Base-by-base conservation (phyloP, 2,888 invertebrate genomes). In the Augiades crinisus region DNA sequence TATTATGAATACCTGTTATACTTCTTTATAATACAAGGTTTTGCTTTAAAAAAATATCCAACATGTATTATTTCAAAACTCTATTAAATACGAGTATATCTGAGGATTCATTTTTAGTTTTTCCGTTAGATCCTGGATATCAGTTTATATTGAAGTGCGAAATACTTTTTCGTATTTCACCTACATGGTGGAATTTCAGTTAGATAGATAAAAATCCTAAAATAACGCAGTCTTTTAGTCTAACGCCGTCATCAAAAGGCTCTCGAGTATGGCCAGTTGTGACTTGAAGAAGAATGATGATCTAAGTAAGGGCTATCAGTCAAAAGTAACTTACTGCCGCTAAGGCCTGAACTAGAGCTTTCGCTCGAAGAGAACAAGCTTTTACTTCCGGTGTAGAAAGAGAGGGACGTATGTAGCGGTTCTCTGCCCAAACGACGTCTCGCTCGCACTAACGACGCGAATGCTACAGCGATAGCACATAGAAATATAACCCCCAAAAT, bases 401-500 rank as follows among this genome's bases (percentile, higher is more conserved):
- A 90, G 45, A 90, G 78, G 1, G 92, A 91, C 37, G 91, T 84
- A 62, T 90, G 84, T 52, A 88, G 61, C 12, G 89, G 87, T 40
- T 90, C 90, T n/a, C 82, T 70, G 19, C 83, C 80, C 31, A 85
- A 74, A 53, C 90, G 84, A 55, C 91, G 81, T 68, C 93, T 88
- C 6, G 93, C 92, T 68, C 92, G 86, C 63, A 94, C 83, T 44
- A 95, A 74, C 2, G 94, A 93, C 27, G 92, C 91, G 53, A 94
- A 92, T 2, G 94, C 93, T 7, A 94, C 92, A 2, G 94, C 90
- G 5, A 95, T 92, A 5, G 95, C 95, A 49, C 92, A 87, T 0
- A 95, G 79, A 73, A 95, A 94, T 57, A 95, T 92, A 4, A 94
- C 77, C 3, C 95, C 94, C 63, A 95, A 77, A 0, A 94, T 83